Conservation (phyloP, 2,797 vertebrate genomes). For the Cirrhinus molitorella region DNA sequence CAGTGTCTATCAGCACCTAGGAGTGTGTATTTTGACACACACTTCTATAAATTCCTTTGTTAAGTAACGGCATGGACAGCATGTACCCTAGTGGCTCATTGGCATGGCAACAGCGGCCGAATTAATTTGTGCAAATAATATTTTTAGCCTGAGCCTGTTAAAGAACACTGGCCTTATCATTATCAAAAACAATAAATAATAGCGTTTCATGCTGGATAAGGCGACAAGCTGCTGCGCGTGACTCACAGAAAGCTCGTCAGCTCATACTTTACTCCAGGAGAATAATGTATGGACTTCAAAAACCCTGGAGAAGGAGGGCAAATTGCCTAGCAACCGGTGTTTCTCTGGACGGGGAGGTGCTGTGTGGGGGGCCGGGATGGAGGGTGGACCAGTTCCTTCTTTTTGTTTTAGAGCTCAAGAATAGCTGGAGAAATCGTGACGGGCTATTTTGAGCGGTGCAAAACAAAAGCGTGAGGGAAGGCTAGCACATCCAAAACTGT, state of each 20-base stretch:
- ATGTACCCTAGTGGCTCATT: slow-evolving; percentile 37
- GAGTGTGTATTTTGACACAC: slow-evolving; percentile 1
- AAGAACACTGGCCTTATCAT: slow-evolving; percentile 44
- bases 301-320: slow-evolving; percentile 51
- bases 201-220: slow-evolving; percentile 55
- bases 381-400: slow-evolving; percentile 12
- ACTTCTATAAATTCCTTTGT: slow-evolving; percentile 19
- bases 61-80: slow-evolving; percentile 6
- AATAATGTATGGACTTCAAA: slow-evolving; percentile 42
- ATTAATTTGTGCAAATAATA: slow-evolving; percentile 43
- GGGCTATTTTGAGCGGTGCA: slow-evolving; percentile 17
- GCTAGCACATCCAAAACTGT: not conserved
- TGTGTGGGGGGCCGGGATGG: slow-evolving; percentile 17
- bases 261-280: slow-evolving; percentile 42
- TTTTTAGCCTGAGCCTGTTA: slow-evolving; percentile 55
- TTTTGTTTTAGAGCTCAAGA: slow-evolving; percentile 39
- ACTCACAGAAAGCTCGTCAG: slow-evolving; percentile 29
- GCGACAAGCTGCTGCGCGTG: slow-evolving; percentile 31
- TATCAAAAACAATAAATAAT: slow-evolving; percentile 59
- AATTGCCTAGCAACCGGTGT: slow-evolving; percentile 75
- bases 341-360: slow-evolving; percentile 28
- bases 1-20: not conserved
- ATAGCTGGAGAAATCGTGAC: slow-evolving; percentile 47
- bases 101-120: slow-evolving; percentile 53
- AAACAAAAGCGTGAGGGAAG: slow-evolving; percentile 7